phyloP scores from a whole-genome alignment of 2,888 invertebrate species.

The Cataglyphis cursor region DNA sequence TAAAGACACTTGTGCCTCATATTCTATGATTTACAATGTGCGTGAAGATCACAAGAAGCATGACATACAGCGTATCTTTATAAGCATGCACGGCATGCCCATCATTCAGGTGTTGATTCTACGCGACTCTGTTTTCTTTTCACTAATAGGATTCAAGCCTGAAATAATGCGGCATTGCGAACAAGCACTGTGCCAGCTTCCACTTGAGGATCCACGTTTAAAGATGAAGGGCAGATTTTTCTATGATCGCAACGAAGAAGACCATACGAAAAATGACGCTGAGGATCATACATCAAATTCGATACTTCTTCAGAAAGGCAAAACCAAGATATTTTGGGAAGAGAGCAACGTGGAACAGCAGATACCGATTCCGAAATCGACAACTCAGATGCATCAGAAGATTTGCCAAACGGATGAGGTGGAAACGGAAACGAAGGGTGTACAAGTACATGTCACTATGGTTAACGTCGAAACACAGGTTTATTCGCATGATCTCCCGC shows the following conservation, averaged over 20 bases:
- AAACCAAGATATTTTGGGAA: slow-evolving; percentile 81
- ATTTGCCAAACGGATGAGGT: slow-evolving; percentile 84
- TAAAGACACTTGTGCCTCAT: neutral
- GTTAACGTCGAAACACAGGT: slow-evolving; percentile 76
- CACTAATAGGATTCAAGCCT: slow-evolving; percentile 82
- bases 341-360: slow-evolving; percentile 73
- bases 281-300: slow-evolving; percentile 80
- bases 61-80: slow-evolving; percentile 29
- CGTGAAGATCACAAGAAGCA: slow-evolving; percentile 31
- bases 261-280: slow-evolving; percentile 62
- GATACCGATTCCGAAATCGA: slow-evolving; percentile 50
- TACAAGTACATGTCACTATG: slow-evolving; percentile 73
- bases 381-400: slow-evolving; percentile 81
- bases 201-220: slow-evolving; percentile 83
- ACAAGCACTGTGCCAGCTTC: slow-evolving; percentile 83
- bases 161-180: slow-evolving; percentile 85
- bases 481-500: slow-evolving; percentile 69
- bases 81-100: slow-evolving; percentile 24
- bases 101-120: slow-evolving; percentile 47
- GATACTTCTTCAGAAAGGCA: slow-evolving; percentile 81
- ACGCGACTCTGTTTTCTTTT: slow-evolving; percentile 50
- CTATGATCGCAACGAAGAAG: slow-evolving; percentile 80
- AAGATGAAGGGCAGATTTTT: slow-evolving; percentile 85
- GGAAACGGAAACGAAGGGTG: slow-evolving; percentile 68
- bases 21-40: neutral